phyloP scores from a whole-genome alignment of 2,888 invertebrate species.

The Aelia acuminata region DNA sequence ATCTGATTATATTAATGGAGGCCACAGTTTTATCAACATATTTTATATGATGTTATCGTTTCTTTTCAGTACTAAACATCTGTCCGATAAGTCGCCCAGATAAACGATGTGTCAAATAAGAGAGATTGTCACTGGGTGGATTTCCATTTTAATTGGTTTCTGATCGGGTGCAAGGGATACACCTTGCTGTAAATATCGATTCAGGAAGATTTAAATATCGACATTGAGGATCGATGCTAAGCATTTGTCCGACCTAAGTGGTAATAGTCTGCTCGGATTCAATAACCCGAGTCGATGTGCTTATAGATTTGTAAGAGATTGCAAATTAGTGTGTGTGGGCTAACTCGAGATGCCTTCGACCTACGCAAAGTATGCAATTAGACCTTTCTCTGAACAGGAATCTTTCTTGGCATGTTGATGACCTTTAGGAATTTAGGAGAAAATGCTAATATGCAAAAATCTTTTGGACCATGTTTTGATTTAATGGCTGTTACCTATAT shows the following conservation, averaged over 20 bases:
- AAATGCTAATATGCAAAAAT: neutral
- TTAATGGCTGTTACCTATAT: no score
- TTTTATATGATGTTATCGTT: no score
- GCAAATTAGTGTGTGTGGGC: conserved; percentile 4
- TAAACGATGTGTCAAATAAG: neutral
- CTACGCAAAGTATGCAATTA: neutral
- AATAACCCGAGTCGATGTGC: neutral
- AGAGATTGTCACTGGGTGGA: neutral
- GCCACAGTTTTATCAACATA: neutral
- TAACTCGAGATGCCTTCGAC: neutral
- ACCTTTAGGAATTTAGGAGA: neutral
- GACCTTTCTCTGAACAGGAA: neutral
- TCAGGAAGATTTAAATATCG: neutral
- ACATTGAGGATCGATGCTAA: neutral
- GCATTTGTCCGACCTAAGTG: neutral
- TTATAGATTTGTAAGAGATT: neutral
- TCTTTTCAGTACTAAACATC: neutral
- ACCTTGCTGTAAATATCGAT: neutral
- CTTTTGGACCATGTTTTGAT: no score
- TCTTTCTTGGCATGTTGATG: neutral
- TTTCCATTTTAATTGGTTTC: neutral
- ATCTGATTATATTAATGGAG: neutral
- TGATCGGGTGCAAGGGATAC: neutral
- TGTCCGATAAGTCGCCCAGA: neutral
- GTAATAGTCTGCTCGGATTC: neutral